Base-by-base conservation (phyloP, 2,113 vertebrate genomes). In the Girardinichthys multiradiatus region DNA sequence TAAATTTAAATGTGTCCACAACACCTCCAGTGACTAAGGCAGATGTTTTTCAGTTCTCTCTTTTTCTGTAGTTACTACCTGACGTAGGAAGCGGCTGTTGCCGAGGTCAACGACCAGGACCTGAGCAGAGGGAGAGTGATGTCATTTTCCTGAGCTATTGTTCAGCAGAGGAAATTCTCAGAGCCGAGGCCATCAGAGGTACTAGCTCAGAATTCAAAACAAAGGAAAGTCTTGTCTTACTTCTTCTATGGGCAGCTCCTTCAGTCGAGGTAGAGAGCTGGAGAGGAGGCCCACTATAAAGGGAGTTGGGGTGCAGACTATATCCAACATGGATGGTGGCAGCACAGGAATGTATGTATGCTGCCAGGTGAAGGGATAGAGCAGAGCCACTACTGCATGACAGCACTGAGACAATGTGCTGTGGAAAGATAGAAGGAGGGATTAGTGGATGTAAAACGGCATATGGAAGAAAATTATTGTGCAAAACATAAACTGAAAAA, bases 41-140 rank as follows among this genome's bases (percentile, higher is more conserved):
- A 29, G 27, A 60, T 54, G n/a, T 45, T 71, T n/a, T 29, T n/a
- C 27, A 26, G 21, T 39, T 26, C 1, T 63, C 27, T 37, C 21
- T 70, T 45, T 15, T 27, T 67, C 42, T 68, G 1, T 14, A 21
- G n/a, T 67, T 68, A 30, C 30, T 86, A 99, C 97, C 96, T 98
- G 97, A 73, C 96, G 93, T 73, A 98, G 94, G 94, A 98, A 98
- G 35, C 97, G 95, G 78, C 95, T 96, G 91, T 95, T 96, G 89
- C 97, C 95, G 7, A 99, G 97, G 92, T 98, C 97, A 4, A 99
- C 97, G 17, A 99, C 96, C 0, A 98, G 95, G 72, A 98, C 97
- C 97, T 98, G 84, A 78, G 57, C 74, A 84, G 42, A 86, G 58
- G 57, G 31, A 85, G 51, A 59, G 62, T 81, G 88, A 88, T 89